These are phyloP conservation scores for Olivierus martensii DNA, from an alignment of 1,140 invertebrate species.

Conservation along the genomic window DNA sequence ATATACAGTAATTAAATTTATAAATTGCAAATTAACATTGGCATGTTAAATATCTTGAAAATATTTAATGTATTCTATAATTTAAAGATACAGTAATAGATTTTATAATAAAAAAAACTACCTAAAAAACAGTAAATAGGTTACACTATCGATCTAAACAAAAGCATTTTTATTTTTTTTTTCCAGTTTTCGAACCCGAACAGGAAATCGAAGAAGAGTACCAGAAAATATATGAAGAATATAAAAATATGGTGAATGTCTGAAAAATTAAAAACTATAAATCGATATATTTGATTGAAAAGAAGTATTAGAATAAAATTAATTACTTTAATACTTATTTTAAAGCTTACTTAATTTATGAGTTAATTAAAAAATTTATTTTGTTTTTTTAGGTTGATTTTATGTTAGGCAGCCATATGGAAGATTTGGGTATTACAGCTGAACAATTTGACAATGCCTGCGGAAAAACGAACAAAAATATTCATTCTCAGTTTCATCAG, in stretches of 20 bases:
- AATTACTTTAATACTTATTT: not conserved
- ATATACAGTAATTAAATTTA: too few species aligned
- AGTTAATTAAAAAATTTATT: not conserved
- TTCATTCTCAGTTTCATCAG: conserved; percentile 47
- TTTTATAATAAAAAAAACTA: too few species aligned
- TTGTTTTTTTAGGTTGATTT: conserved; percentile 57
- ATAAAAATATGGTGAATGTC: conserved; percentile 56
- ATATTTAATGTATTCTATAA: too few species aligned
- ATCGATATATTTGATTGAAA: not conserved
- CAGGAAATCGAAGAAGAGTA: conserved; percentile 16
- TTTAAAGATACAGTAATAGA: too few species aligned
- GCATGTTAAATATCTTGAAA: too few species aligned
- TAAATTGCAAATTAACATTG: too few species aligned
- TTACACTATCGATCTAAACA: too few species aligned
- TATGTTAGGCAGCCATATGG: conserved; percentile 76
- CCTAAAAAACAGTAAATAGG: too few species aligned
- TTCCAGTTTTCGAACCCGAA: conserved; percentile 20
- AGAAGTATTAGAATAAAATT: not conserved
- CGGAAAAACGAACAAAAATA: conserved; percentile 28
- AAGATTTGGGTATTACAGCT: conserved; percentile 68
- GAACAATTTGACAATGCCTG: conserved; percentile 75
- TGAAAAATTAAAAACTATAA: not conserved
- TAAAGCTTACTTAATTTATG: not conserved
- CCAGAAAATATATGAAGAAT: conserved; percentile 45
- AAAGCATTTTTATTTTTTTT: too few species aligned